A percentile compares a stretch with the other conserved stretches of the same genome.
Evolutionary conservation across 2,888 invertebrate genomes (phyloP).

Genomic region (Yponomeuta plumbellus): DNA sequence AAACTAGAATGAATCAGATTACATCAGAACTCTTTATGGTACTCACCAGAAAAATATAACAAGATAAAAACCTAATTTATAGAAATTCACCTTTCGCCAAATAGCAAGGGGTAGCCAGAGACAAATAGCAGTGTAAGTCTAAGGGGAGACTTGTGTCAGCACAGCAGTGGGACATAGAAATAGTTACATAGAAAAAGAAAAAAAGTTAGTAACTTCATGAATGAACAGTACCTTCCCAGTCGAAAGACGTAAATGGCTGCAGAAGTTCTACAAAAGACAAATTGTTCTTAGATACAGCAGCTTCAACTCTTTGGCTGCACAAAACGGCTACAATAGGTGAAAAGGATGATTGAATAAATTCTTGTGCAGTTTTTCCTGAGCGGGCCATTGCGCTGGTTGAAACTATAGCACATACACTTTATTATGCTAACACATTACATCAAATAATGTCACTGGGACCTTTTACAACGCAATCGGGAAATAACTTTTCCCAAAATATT

Average conservation of each 20-base stretch:
- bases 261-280: constrained; percentile 92
- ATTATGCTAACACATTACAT: not conserved
- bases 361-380: constrained; percentile 79
- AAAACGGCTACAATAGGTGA: constrained; percentile 92
- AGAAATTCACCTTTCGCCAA: not conserved
- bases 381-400: constrained; percentile 36
- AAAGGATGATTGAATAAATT: constrained; percentile 93
- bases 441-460: not conserved
- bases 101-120: not conserved
- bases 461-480: too few species aligned
- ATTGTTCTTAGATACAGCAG: constrained; percentile 92
- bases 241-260: constrained; percentile 91
- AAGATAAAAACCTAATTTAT: too few species aligned
- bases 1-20: too few species aligned
- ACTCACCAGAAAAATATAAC: too few species aligned
- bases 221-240: constrained; percentile 51
- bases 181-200: too few species aligned
- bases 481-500: too few species aligned
- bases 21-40: too few species aligned
- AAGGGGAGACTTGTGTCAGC: not conserved
- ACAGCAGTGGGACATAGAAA: too few species aligned
- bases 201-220: not conserved
- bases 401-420: not conserved
- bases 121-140: not conserved
- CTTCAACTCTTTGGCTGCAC: constrained; percentile 88